These are phyloP conservation scores for Dysmachus trigonus DNA, from an alignment of 2,888 invertebrate species.

Conservation along the genomic window DNA sequence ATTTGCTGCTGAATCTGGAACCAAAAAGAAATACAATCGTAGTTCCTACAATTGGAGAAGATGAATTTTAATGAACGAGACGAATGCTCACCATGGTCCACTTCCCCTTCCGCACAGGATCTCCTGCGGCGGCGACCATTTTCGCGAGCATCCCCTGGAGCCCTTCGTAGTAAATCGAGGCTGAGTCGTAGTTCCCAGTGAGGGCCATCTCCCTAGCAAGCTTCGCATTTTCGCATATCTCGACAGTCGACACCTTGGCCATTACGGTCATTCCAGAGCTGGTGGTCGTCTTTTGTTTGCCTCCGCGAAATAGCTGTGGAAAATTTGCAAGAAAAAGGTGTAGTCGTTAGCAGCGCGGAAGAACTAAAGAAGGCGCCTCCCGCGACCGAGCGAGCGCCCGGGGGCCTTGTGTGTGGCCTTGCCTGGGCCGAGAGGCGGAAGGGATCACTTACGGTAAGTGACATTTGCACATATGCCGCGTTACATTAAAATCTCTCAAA, in stretches of 20 bases:
- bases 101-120: constrained; percentile 83
- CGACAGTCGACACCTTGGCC: constrained; percentile 85
- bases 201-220: constrained; percentile 94
- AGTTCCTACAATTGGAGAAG: not conserved
- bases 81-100: constrained; percentile 96
- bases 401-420: not conserved
- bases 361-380: not conserved
- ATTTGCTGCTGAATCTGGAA: constrained; percentile 86
- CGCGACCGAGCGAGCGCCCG: not conserved
- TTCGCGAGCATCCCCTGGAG: constrained; percentile 91
- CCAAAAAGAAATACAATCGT: constrained; percentile 32
- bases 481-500: constrained; percentile 14
- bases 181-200: constrained; percentile 94
- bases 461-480: constrained; percentile 47
- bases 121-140: constrained; percentile 80
- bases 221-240: constrained; percentile 94
- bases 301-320: constrained; percentile 62
- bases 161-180: constrained; percentile 92
- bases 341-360: not conserved
- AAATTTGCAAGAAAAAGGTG: not conserved
- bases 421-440: not conserved
- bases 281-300: constrained; percentile 63
- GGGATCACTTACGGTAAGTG: constrained; percentile 47
- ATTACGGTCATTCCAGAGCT: constrained; percentile 74
- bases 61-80: no score